Evolutionary conservation across 2,113 vertebrate species (phyloP), one percentile per base, ranked within the genome.

Genomic region (Platycercus adscitus): DNA sequence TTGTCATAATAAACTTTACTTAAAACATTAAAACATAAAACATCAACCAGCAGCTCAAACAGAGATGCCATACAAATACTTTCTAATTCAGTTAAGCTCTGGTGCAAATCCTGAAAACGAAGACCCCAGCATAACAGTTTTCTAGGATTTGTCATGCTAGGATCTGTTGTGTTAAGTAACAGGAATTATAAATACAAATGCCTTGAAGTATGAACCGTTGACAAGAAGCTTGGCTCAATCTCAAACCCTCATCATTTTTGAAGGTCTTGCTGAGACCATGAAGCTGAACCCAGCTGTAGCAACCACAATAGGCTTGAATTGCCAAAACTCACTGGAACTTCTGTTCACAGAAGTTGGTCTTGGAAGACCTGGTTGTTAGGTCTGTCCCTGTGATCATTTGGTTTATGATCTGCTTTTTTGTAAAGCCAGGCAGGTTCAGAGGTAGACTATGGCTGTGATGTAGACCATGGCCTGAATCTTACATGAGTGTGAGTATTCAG

Each of bases 161-260:
- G 97, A 96, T 98, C 95, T 97, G 97, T 71, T 82, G 97, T 97
- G 97, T 97, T 98, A 98, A 97, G 97, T 98, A 98, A 97, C 98
- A 97, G 97, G 97, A 97, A 97, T 98, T 98, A 98, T 98, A 98
- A 98, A 96, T 82, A 86, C 98, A 98, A 98, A 98, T 98, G 93
- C 94, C 96, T 98, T 55, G 68, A 96, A 97, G 96, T 96, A 92
- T 93, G 98, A 98, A 98, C 82, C 60, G 84, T 93, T 97, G 94
- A 93, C 82, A 94, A 86, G 88, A 64, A 68, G 66, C 83, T 89
- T 90, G 93, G 94, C 81, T 65, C 53, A 19, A 19, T 65, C 89
- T 92, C 75, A 92, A 84, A 47, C 66, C 68, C 47, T 58, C 70
- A 70, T 89, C 49, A 33, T 28, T 90, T 97, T 72, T 41, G 75